These are phyloP conservation scores for Adela reaumurella DNA, from an alignment of 2,888 invertebrate genomes.

Conservation along the genomic window DNA sequence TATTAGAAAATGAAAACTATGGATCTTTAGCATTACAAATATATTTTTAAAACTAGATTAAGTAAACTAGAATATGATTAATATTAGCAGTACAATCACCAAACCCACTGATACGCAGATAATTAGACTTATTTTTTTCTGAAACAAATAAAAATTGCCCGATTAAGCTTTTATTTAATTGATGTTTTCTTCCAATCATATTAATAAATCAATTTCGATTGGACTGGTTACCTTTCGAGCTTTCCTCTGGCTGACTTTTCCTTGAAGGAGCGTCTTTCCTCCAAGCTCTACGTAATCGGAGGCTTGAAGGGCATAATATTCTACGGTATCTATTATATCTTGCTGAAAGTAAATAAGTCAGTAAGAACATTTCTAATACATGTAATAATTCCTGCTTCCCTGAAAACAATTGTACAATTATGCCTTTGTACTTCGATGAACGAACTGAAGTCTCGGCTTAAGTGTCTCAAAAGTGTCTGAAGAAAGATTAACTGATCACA, in stretches of 20 bases:
- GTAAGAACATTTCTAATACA: no score
- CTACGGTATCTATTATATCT: constrained; percentile 62
- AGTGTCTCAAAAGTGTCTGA: no score
- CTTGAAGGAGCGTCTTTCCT: constrained; percentile 48
- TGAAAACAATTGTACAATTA: no score
- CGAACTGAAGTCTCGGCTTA: no score
- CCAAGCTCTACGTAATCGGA: constrained; percentile 57
- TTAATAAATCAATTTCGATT: background rate
- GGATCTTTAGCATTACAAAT: no score
- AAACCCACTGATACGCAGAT: constrained; percentile 32
- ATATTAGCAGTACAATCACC: constrained; percentile 33
- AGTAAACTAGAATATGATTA: no score
- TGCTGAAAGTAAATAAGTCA: constrained; percentile 52
- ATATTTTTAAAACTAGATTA: constrained; percentile 14
- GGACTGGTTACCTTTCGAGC: constrained; percentile 45
- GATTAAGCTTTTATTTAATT: background rate
- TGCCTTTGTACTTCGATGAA: no score
- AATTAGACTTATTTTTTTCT: constrained; percentile 38
- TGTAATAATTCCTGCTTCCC: no score
- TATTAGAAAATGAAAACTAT: no score
- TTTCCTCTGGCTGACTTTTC: constrained; percentile 41
- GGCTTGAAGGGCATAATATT: constrained; percentile 62
- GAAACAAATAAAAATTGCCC: constrained; percentile 15
- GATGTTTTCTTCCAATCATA: background rate
- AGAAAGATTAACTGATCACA: no score